Evolutionary conservation across 1,140 invertebrate genomes (phyloP), one percentile per base, ranked within the genome.

Genomic region (Bursaphelenchus mucronatus): DNA sequence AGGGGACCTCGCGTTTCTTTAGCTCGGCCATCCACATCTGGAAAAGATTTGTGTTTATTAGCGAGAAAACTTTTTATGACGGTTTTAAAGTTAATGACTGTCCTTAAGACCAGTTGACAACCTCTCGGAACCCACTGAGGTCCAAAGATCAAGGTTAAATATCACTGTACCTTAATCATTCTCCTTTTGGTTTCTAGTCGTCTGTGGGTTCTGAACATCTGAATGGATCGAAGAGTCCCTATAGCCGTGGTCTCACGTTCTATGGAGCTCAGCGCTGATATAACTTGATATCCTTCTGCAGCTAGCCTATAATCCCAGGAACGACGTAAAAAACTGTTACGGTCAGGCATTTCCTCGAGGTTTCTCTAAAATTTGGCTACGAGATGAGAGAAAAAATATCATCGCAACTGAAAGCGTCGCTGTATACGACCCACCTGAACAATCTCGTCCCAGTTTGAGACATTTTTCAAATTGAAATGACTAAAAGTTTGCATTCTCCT

Each of bases 21-120:
- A 78, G 45, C 45, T 61, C 67, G 19, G 70, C 63, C 13, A 68
- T 45, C 76, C 76, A 78, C 61, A 71, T 79, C 71, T 76, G 41
- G 21, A 74, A 62, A 53, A 61, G n/a, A 17, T 11, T 41, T 40
- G 0, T 40, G 15, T 68, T 54, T 43, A 13, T 71, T n/a, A 30
- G 30, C 30, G 5, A 30, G n/a, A 30, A 30, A 1, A 30, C 30
- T 30, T 30, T 30, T 30, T 30, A 30, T 30, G 30, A 30, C 30
- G 30, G 2, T 30, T 1, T 30, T 30, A 30, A 30, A 30, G 30
- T 30, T 30, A 30, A 30, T 30, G 30, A 30, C 30, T 5, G 30
- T 30, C 30, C 30, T 30, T 30, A 30, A 30, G 30, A 30, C 30
- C 2, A 30, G 30, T 30, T 30, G 30, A 30, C 30, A 30, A 30